A percentile compares a stretch with the other conserved stretches of the same genome.
These are phyloP conservation scores for Molorchus minor DNA, from an alignment of 2,888 invertebrate genomes.

Conservation along the genomic window DNA sequence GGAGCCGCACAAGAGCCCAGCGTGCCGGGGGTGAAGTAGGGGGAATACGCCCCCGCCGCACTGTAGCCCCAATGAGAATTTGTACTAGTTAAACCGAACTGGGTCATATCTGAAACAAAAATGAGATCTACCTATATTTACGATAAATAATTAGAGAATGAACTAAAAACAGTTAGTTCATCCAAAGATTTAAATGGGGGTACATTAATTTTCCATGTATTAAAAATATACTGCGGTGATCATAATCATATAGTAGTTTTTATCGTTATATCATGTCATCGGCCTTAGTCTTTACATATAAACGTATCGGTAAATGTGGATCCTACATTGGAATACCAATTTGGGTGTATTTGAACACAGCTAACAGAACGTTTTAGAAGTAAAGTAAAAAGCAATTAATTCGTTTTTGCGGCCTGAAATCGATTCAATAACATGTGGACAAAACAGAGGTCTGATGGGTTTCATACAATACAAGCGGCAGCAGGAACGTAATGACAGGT, in stretches of 20 bases:
- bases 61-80: conserved; percentile 92
- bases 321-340: conserved; percentile 21
- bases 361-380: conserved; percentile 35
- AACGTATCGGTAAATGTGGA: conserved; percentile 8
- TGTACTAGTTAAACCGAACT: conserved; percentile 83
- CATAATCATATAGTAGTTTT: too few relatives aligned
- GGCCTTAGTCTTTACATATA: too few relatives aligned
- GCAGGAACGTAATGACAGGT: conserved; percentile 1
- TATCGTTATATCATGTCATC: too few relatives aligned
- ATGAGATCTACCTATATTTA: too few relatives aligned
- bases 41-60: conserved; percentile 85
- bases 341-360: conserved; percentile 27
- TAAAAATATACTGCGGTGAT: too few relatives aligned
- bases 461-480: conserved; percentile 39
- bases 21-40: conserved; percentile 77
- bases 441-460: conserved; percentile 45
- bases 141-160: too few relatives aligned
- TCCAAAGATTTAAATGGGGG: background rate
- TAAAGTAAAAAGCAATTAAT: conserved; percentile 59
- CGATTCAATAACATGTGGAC: conserved; percentile 60
- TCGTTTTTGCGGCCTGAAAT: conserved; percentile 56
- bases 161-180: too few relatives aligned
- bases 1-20: conserved; percentile 80
- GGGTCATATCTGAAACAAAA: conserved; percentile 77
- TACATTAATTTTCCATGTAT: background rate